A percentile compares a stretch with the other conserved stretches of the same genome.
Conservation (phyloP, 1,140 invertebrate genomes). For the Sinonovacula constricta region DNA sequence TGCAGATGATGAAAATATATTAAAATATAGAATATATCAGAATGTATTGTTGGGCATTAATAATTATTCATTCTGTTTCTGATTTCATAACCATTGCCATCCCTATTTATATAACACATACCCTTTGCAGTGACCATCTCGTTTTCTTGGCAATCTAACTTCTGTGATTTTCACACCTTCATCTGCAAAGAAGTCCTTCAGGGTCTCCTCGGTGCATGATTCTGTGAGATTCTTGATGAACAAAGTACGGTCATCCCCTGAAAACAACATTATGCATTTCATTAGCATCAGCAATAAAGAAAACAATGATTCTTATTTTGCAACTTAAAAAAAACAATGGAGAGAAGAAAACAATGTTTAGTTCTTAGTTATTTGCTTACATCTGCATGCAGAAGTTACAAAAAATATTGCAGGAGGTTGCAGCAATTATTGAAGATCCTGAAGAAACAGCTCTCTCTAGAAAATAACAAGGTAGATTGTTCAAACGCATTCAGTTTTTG, state of each 20-base stretch:
- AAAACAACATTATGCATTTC: neutral
- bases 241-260: slow-evolving; percentile 41
- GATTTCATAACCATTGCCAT: too few species aligned
- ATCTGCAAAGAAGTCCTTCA: slow-evolving; percentile 29
- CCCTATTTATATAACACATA: neutral
- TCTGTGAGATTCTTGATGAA: slow-evolving; percentile 38
- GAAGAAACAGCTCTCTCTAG: too few species aligned
- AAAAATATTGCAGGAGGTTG: neutral
- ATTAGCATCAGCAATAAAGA: neutral
- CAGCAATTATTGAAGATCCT: neutral
- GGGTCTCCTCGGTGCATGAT: slow-evolving; percentile 19
- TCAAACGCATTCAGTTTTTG: neutral
- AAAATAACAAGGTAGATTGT: neutral
- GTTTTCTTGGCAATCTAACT: slow-evolving; percentile 34
- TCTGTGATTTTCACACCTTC: slow-evolving; percentile 21
- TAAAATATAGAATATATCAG: neutral
- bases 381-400: neutral
- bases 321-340: neutral
- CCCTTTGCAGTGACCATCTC: slow-evolving; percentile 28
- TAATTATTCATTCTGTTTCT: too few species aligned
- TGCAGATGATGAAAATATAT: neutral
- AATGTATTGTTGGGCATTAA: neutral
- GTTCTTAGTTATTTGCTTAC: neutral
- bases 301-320: neutral
- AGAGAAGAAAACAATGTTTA: neutral